Conservation (phyloP, 2,797 vertebrate genomes). For the Propithecus perrieri region DNA sequence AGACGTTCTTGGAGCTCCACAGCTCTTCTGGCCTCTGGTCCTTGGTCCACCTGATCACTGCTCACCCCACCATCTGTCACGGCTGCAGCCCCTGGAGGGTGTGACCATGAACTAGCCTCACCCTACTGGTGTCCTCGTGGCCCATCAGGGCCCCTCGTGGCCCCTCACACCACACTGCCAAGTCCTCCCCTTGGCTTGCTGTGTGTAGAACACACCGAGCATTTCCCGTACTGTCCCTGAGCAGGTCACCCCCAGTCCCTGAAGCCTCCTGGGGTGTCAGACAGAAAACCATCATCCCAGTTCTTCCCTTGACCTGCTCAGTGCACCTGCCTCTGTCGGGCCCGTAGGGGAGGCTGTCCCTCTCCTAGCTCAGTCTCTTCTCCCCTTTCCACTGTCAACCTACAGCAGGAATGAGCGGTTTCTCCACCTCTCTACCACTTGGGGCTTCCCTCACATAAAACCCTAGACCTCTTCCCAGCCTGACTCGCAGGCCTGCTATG, state of each 20-base stretch:
- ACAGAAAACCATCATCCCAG: not conserved
- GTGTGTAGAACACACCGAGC: not conserved
- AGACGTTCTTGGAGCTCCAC: not conserved
- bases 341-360: not conserved
- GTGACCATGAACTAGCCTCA: not conserved
- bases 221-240: not conserved
- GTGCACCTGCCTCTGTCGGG: not conserved
- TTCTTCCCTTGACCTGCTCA: not conserved
- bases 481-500: not conserved
- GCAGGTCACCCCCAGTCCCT: not conserved
- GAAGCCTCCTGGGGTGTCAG: not conserved
- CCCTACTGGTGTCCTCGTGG: not conserved
- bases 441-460: not conserved
- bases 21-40: not conserved
- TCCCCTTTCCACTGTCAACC: not conserved
- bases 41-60: not conserved
- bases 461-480: not conserved
- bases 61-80: not conserved
- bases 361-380: too few relatives aligned
- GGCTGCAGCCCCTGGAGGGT: not conserved
- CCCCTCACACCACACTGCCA: not conserved
- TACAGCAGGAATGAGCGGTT: not conserved
- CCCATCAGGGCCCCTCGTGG: not conserved
- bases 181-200: not conserved
- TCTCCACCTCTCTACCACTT: not conserved